Evolutionary conservation across 2,797 vertebrate species (phyloP).

Genomic region (Halcyon leucocephala): DNA sequence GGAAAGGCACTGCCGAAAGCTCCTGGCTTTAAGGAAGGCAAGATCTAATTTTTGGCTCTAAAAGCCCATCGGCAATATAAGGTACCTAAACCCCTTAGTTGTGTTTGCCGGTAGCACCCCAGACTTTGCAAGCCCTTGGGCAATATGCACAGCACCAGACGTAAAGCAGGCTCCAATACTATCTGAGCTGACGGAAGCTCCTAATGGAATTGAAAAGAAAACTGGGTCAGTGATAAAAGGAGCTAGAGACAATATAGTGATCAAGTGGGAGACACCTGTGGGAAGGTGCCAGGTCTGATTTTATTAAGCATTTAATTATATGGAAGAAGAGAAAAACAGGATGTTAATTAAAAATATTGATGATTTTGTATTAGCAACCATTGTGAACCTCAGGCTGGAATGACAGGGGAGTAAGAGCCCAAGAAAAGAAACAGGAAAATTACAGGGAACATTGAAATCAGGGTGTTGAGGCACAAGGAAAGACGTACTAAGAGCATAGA

Average conservation of each 20-base stretch:
- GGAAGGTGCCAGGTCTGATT: background rate
- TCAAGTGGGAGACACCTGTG: background rate
- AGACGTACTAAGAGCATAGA: background rate
- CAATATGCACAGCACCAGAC: accelerated
- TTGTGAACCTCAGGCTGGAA: background rate
- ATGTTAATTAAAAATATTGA: slow-evolving; percentile 38
- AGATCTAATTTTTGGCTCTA: background rate
- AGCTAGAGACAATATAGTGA: background rate
- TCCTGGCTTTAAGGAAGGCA: background rate
- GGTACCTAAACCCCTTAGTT: background rate
- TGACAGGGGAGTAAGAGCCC: background rate
- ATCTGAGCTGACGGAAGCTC: background rate
- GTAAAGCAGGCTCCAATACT: background rate
- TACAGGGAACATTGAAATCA: background rate
- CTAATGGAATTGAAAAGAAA: background rate
- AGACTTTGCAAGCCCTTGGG: background rate
- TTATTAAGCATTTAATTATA: slow-evolving; percentile 45
- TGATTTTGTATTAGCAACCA: background rate
- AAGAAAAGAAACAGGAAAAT: background rate
- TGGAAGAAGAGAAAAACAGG: background rate
- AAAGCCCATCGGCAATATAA: background rate
- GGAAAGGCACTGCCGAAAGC: background rate
- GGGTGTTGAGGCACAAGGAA: background rate
- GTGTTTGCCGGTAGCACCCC: background rate
- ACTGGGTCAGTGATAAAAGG: background rate